Evolutionary conservation across 2,888 invertebrate genomes (phyloP), one percentile per base, ranked within the genome.

Genomic region (Drosophila anomelani): DNA sequence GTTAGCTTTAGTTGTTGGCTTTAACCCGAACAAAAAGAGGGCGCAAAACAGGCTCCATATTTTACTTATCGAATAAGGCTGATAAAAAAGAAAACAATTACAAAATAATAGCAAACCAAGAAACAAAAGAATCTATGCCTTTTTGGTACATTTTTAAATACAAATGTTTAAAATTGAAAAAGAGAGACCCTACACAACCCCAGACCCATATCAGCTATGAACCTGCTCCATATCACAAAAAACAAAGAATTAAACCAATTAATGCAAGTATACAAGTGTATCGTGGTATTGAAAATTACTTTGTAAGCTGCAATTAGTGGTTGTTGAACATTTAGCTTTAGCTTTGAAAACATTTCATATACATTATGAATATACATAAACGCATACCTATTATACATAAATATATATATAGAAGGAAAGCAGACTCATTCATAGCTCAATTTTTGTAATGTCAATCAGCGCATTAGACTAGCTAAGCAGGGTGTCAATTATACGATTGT

Each of bases 281-380:
- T 81, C 78, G 71, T 85, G 82, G 81, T 75, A 83, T 81, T 75
- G 71, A 81, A 43, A 81, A 84, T 80, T 88, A 86, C 80, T 86
- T 84, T 81, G 64, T 86, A 88, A 86, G 85, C 80, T 82, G 85
- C 84, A 85, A 88, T 88, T 86, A 86, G 85, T 85, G 85, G 85
- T 86, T 86, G 85, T 86, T 86, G 79, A 86, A 86, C 75, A 78
- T 76, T 87, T 88, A 86, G 85, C 85, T 85, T 85, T 85, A 85
- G 85, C 85, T 81, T 84, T 72, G 59, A 49, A 75, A 63, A 72
- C 49, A 75, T 71, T 80, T 76, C 79, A 80, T 59, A 75, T 70
- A 70, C 57, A 63, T 79, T 74, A 79, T 78, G 68, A 74, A 71
- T 72, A 62, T 66, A 68, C 55, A 44, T 55, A 56, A 49, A 49